These are phyloP conservation scores for Pseudobourletiella spinata DNA, from an alignment of 1,140 invertebrate genomes.

Conservation along the genomic window DNA sequence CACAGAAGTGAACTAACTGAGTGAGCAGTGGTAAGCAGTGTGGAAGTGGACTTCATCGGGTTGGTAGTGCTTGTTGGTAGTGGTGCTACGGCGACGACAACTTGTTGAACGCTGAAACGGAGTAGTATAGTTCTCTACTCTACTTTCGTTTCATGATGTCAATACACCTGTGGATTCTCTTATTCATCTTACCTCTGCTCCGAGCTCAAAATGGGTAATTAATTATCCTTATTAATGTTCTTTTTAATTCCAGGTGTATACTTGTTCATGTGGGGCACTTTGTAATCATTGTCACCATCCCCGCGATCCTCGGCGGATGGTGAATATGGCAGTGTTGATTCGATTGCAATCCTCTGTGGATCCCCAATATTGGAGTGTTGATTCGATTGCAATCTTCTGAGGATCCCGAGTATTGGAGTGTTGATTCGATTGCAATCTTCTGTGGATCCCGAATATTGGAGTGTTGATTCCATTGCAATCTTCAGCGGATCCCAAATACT, in stretches of 20 bases:
- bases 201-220: constrained; percentile 24
- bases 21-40: too few relatives aligned
- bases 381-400: background rate
- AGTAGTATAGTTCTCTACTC: too few relatives aligned
- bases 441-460: background rate
- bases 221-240: background rate
- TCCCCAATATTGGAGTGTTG: background rate
- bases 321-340: background rate
- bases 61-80: too few relatives aligned
- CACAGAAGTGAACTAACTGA: too few relatives aligned
- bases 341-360: background rate
- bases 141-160: constrained; percentile 4
- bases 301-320: background rate
- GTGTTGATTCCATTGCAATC: background rate
- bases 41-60: too few relatives aligned
- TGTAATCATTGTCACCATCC: background rate
- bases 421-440: background rate
- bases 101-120: too few relatives aligned
- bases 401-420: background rate
- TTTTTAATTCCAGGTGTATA: background rate
- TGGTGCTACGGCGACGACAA: too few relatives aligned
- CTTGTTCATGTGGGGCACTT: background rate
- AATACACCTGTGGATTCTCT: constrained; percentile 23
- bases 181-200: constrained; percentile 16
- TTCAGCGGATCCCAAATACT: background rate